Evolutionary conservation across 1,140 invertebrate genomes (phyloP).

Genomic region (Philopotamus ludificatus): DNA sequence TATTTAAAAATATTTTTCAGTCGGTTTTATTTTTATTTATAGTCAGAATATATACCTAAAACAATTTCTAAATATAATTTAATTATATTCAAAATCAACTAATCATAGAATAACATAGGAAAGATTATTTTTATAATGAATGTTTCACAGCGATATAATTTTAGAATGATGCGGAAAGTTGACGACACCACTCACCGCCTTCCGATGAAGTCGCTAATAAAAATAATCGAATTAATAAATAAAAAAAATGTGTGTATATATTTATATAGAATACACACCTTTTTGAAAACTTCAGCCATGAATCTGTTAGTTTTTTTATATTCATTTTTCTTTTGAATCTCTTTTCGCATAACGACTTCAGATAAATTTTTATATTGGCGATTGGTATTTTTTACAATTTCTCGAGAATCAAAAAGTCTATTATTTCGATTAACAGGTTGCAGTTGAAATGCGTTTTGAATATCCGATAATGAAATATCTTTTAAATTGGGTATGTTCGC

Average conservation of each 20-base stretch:
- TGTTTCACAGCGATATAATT: constrained; percentile 26
- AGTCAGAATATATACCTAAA: too few relatives aligned
- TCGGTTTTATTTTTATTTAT: too few relatives aligned
- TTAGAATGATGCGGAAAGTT: constrained; percentile 47
- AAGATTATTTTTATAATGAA: too few relatives aligned
- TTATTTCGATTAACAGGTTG: background rate
- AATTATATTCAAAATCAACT: too few relatives aligned
- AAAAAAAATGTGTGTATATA: constrained; percentile 19
- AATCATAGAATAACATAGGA: too few relatives aligned
- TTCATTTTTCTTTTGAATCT: constrained; percentile 50
- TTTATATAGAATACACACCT: constrained; percentile 43
- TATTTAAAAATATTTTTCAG: too few relatives aligned
- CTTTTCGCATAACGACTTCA: constrained; percentile 49
- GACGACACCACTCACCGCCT: constrained; percentile 49
- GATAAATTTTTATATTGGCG: constrained; percentile 52
- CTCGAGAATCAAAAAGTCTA: constrained; percentile 28
- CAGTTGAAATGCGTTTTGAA: background rate
- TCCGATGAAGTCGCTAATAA: constrained; percentile 53
- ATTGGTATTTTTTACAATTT: constrained; percentile 30
- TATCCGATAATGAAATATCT: background rate
- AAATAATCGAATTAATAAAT: constrained; percentile 41
- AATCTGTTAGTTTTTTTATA: constrained; percentile 53
- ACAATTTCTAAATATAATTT: too few relatives aligned
- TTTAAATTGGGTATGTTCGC: background rate
- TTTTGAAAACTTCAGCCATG: constrained; percentile 54